These are phyloP conservation scores for Dunckerocampus dactyliophorus DNA, from an alignment of 2,113 vertebrate genomes.

Conservation along the genomic window DNA sequence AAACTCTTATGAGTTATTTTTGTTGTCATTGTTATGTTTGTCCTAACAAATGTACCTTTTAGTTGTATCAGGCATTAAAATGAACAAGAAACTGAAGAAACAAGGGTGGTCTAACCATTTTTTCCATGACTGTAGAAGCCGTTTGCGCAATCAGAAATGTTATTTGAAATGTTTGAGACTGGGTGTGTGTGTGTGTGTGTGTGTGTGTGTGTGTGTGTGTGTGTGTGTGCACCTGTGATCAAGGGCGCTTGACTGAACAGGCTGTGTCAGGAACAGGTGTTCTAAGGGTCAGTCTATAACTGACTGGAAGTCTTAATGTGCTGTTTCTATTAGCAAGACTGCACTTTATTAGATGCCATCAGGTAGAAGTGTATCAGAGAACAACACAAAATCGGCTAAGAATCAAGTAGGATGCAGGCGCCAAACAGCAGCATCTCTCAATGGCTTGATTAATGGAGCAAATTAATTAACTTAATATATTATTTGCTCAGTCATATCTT, in stretches of 20 bases:
- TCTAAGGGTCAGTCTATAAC: constrained; percentile 11
- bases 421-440: not conserved
- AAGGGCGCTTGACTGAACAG: constrained; percentile 26
- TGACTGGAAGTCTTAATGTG: not conserved
- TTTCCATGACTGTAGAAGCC: too few species aligned
- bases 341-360: not conserved
- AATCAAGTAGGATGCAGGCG: not conserved
- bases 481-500: not conserved
- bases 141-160: too few species aligned
- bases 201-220: constrained; percentile 24
- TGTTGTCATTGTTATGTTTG: too few species aligned
- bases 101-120: too few species aligned
- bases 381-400: not conserved
- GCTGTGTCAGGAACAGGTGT: constrained; percentile 51
- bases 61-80: too few species aligned
- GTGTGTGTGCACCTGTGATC: constrained; percentile 24
- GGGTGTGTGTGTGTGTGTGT: too few species aligned
- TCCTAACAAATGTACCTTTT: too few species aligned
- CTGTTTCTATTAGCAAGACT: not conserved
- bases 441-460: not conserved
- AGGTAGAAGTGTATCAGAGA: not conserved
- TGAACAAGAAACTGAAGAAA: too few species aligned
- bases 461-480: not conserved
- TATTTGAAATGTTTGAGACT: too few species aligned
- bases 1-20: too few species aligned